A percentile compares a stretch with the other conserved stretches of the same genome.
Evolutionary conservation across 2,113 vertebrate genomes (phyloP).

Genomic region (Gallinago paraguaiae): DNA sequence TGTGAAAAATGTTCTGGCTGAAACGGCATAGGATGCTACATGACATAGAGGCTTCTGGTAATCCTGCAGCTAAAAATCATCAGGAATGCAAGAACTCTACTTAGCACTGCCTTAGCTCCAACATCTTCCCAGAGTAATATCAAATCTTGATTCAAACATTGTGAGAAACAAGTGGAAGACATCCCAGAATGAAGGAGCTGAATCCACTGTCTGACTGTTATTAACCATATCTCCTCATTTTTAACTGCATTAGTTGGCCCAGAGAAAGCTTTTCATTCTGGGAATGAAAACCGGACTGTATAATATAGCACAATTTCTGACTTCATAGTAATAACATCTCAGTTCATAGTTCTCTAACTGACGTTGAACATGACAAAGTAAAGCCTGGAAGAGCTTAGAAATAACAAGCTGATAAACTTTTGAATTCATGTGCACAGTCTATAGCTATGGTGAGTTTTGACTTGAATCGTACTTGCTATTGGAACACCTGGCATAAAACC

Average conservation of each 20-base stretch:
- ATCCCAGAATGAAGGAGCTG: not conserved
- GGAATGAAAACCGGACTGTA: not conserved
- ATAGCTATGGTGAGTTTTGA: not conserved
- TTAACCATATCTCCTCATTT: not conserved
- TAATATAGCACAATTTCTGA: not conserved
- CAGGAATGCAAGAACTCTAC: not conserved
- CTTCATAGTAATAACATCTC: not conserved
- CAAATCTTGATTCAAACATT: not conserved
- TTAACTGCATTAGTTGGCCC: not conserved
- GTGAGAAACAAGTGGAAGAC: not conserved
- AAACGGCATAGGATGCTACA: not conserved
- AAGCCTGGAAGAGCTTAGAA: not conserved
- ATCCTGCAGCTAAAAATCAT: not conserved
- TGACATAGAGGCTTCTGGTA: not conserved
- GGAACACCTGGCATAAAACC: not conserved
- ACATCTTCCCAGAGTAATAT: not conserved
- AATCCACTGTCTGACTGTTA: not conserved
- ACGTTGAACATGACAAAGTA: not conserved
- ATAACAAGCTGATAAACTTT: not conserved
- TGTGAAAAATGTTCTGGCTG: not conserved
- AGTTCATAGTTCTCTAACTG: not conserved
- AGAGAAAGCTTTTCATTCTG: not conserved
- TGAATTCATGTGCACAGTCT: not conserved
- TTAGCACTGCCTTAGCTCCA: not conserved
- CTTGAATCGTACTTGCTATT: not conserved